These are phyloP conservation scores for Tetramorium parvispinum DNA, from an alignment of 1,140 invertebrate species.

Conservation along the genomic window DNA sequence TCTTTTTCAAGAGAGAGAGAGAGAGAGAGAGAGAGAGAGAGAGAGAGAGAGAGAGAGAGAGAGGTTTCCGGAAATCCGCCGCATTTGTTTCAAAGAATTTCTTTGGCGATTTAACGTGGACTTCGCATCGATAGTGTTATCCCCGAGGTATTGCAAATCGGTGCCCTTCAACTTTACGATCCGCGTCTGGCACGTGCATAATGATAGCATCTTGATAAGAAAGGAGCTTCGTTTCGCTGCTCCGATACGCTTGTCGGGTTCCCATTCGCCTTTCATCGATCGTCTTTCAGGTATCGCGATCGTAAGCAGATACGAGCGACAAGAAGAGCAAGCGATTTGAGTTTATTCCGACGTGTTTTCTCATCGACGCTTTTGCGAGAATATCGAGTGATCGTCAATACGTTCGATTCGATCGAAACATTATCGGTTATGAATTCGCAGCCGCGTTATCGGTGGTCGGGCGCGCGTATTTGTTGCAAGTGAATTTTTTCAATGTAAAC, in stretches of 20 bases:
- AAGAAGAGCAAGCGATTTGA: neutral
- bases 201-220: constrained; percentile 33
- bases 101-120: neutral
- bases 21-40: too few relatives aligned
- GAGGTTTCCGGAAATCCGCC: neutral
- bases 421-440: neutral
- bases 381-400: neutral
- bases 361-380: neutral
- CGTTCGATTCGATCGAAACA: neutral
- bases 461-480: neutral
- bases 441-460: neutral
- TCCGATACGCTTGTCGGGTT: neutral
- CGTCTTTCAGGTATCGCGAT: neutral
- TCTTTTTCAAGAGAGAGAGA: neutral
- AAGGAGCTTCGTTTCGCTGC: constrained; percentile 8
- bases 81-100: constrained; percentile 21
- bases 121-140: neutral
- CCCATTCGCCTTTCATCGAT: neutral
- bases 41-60: too few relatives aligned
- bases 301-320: constrained; percentile 11
- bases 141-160: constrained; percentile 14
- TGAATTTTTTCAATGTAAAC: neutral
- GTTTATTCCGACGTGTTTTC: constrained; percentile 20
- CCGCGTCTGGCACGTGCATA: constrained; percentile 2
- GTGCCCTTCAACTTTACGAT: constrained; percentile 27